Percentiles rank a stretch among this genome's conserved stretches.
Evolutionary conservation across 1,140 invertebrate species (phyloP).

Genomic region (Drosophila obscura): DNA sequence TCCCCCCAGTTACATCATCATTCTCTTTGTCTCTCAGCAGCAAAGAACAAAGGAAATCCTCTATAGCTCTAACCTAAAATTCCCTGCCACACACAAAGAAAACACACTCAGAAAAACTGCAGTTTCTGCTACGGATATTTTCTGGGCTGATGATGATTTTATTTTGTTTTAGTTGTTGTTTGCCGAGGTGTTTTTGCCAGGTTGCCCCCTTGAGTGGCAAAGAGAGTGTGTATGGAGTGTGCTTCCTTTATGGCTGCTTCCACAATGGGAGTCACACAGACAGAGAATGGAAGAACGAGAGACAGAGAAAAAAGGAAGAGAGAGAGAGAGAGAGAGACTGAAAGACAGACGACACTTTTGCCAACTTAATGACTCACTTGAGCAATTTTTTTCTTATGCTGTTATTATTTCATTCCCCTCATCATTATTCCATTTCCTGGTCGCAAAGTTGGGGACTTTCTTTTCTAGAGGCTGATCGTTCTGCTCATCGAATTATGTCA

Average conservation of each 20-base stretch:
- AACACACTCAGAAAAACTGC: constrained; percentile 7
- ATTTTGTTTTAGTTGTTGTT: background rate
- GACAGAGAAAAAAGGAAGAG: background rate
- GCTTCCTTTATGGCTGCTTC: constrained; percentile 42
- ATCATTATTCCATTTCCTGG: constrained; percentile 43
- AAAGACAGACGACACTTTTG: constrained; percentile 14
- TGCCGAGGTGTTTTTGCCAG: constrained; percentile 25
- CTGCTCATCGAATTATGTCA: constrained; percentile 30
- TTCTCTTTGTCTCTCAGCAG: too few relatives aligned
- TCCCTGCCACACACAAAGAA: constrained; percentile 34
- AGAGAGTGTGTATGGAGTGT: constrained; percentile 16
- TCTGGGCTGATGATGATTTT: constrained; percentile 1
- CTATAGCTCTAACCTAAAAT: background rate
- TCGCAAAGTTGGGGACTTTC: constrained; percentile 13
- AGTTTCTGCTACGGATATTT: constrained; percentile 4
- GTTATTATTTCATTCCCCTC: constrained; percentile 34
- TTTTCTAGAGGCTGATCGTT: constrained; percentile 11
- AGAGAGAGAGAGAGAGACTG: background rate
- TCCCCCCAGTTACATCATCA: too few relatives aligned
- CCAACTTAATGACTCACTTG: constrained; percentile 48
- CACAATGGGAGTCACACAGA: constrained; percentile 8
- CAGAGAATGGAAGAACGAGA: background rate
- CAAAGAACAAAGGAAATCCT: constrained; percentile 36
- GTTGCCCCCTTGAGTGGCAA: constrained; percentile 31
- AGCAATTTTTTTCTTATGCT: constrained; percentile 7